These are phyloP conservation scores for Lycaon pictus DNA, from an alignment of 2,113 vertebrate species.

Conservation along the genomic window DNA sequence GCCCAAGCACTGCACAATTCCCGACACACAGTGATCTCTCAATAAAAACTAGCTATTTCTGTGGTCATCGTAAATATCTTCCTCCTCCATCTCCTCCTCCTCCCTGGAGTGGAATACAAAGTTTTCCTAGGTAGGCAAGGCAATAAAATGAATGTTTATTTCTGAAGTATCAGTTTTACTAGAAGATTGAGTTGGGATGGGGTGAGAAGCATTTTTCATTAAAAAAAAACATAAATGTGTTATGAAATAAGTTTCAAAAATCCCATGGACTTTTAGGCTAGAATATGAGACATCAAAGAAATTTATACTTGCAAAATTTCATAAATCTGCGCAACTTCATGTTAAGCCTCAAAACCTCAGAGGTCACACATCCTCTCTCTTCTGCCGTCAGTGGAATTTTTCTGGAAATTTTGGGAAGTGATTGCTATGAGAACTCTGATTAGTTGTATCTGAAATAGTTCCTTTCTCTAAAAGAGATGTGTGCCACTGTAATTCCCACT, in stretches of 20 bases:
- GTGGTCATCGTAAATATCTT: background rate
- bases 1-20: background rate
- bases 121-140: background rate
- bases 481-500: background rate
- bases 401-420: conserved; percentile 38
- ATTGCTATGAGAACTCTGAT: background rate
- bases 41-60: background rate
- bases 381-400: background rate
- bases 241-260: conserved; percentile 17
- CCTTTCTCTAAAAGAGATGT: background rate
- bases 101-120: background rate
- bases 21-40: background rate
- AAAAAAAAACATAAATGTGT: conserved; percentile 13
- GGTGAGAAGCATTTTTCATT: background rate
- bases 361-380: background rate
- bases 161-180: background rate
- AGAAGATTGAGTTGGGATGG: background rate
- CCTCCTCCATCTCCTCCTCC: background rate
- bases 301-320: background rate
- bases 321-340: background rate
- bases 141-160: background rate
- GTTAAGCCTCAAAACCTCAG: background rate
- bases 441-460: background rate
- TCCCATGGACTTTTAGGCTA: background rate
- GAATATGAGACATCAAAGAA: background rate